These are phyloP conservation scores for Heliconius aoede DNA, from an alignment of 2,888 invertebrate species.

Conservation along the genomic window DNA sequence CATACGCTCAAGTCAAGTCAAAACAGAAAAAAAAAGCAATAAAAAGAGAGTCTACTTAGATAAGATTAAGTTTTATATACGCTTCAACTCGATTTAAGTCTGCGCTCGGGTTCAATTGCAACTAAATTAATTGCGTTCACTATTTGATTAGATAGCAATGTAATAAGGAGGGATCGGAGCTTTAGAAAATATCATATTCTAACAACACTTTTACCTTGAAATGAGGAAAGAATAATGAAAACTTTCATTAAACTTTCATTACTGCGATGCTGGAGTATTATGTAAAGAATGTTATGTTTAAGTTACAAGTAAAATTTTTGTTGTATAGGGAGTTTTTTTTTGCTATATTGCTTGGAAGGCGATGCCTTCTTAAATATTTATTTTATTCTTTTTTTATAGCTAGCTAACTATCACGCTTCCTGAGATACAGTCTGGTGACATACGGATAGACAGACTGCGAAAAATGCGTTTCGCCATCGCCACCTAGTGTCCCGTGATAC, in stretches of 20 bases:
- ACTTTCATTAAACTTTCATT: no score
- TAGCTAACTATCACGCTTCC: no score
- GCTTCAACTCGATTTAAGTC: slow-evolving; percentile 19
- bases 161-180: slow-evolving; percentile 17
- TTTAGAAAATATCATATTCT: slow-evolving; percentile 18
- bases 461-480: no score
- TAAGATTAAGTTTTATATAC: slow-evolving; percentile 18
- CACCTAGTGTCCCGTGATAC: no score
- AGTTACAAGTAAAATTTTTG: background rate
- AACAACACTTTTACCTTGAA: background rate
- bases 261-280: background rate
- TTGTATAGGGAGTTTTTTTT: background rate
- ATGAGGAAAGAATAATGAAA: slow-evolving; percentile 14
- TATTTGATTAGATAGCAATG: slow-evolving; percentile 33
- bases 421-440: no score
- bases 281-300: background rate
- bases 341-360: no score
- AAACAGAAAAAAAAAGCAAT: background rate
- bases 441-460: no score
- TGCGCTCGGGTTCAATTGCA: slow-evolving; percentile 36
- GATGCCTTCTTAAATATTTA: no score
- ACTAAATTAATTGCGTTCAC: slow-evolving; percentile 32
- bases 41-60: background rate
- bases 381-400: no score
- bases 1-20: no score